A percentile compares a stretch with the other conserved stretches of the same genome.
phyloP scores from a whole-genome alignment of 2,888 invertebrate genomes.

The Thymelicus acteon region DNA sequence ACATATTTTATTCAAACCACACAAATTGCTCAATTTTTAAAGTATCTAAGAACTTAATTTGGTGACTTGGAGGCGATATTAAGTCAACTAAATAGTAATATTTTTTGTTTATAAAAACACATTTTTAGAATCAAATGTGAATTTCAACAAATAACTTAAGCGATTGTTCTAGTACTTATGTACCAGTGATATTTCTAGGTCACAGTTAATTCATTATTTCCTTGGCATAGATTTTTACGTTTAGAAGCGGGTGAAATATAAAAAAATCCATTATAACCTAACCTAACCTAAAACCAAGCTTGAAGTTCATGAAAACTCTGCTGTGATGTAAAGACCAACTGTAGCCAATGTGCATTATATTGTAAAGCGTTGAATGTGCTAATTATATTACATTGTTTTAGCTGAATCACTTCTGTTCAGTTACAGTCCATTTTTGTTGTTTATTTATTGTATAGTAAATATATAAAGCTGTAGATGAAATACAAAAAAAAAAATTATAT shows the following conservation, averaged over 20 bases:
- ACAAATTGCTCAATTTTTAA: too few species aligned
- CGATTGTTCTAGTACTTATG: too few species aligned
- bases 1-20: too few species aligned
- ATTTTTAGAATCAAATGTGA: too few species aligned
- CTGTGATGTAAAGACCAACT: constrained; percentile 57
- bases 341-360: constrained; percentile 48
- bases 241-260: neutral
- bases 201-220: too few species aligned
- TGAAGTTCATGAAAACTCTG: constrained; percentile 49
- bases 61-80: too few species aligned
- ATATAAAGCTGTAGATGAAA: constrained; percentile 51
- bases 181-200: too few species aligned
- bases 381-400: constrained; percentile 42
- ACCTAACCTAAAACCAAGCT: neutral
- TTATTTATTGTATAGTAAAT: constrained; percentile 44
- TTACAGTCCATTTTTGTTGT: constrained; percentile 47
- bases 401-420: constrained; percentile 47
- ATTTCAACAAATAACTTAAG: too few species aligned
- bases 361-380: constrained; percentile 42
- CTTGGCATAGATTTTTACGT: too few species aligned
- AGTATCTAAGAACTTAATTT: too few species aligned
- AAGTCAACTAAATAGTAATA: too few species aligned
- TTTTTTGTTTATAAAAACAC: too few species aligned
- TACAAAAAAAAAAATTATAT: constrained; percentile 46
- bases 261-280: neutral